phyloP scores from a whole-genome alignment of 2,113 vertebrate genomes.

The Malaclemys terrapin region DNA sequence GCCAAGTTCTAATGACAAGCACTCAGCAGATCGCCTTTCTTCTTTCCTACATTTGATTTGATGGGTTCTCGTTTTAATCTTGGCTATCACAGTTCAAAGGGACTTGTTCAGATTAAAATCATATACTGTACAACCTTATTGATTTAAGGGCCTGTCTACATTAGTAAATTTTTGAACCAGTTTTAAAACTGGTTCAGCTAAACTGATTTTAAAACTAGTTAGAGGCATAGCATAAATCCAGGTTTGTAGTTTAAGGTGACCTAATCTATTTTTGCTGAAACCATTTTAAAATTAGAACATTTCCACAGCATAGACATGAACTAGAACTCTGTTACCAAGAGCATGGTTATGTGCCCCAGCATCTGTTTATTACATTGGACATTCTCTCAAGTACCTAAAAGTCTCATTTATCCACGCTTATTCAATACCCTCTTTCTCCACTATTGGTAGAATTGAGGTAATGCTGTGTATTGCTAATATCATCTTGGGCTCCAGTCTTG shows the following conservation, averaged over 20 bases:
- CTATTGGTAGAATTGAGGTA: neutral
- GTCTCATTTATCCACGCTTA: neutral
- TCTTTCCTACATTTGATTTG: neutral
- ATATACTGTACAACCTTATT: neutral
- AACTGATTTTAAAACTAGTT: constrained; percentile 18
- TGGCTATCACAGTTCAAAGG: neutral
- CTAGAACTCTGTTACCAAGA: constrained; percentile 30
- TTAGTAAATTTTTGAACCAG: neutral
- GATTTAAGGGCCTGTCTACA: neutral
- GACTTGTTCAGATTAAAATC: neutral
- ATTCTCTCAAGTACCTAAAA: constrained; percentile 4
- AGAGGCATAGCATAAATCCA: neutral
- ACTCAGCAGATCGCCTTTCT: neutral
- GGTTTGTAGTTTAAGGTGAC: neutral
- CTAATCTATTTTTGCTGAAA: constrained; percentile 40
- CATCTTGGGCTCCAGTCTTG: neutral
- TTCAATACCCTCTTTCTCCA: neutral
- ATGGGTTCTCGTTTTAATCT: neutral
- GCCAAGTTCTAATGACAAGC: neutral
- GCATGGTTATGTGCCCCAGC: neutral
- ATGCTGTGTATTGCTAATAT: neutral
- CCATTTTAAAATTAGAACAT: constrained; percentile 16
- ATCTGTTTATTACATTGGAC: constrained; percentile 4
- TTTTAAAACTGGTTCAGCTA: too few relatives aligned
- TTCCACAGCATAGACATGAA: constrained; percentile 24